These are phyloP conservation scores for Leucophenga varia DNA, from an alignment of 1,140 invertebrate genomes.

Conservation along the genomic window DNA sequence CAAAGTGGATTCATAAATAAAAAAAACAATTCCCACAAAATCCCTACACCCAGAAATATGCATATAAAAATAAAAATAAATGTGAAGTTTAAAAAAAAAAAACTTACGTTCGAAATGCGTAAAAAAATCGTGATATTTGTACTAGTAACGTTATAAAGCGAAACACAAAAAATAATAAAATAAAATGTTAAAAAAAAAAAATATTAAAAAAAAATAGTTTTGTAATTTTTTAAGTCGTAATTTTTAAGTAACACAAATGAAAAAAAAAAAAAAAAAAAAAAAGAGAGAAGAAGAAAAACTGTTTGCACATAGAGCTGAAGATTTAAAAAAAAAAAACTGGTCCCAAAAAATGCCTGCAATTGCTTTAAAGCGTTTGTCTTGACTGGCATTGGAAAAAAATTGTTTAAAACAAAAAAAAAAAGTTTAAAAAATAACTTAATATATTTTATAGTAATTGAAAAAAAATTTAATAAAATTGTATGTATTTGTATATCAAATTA, in stretches of 20 bases:
- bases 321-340: too few relatives aligned
- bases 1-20: too few relatives aligned
- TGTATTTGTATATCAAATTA: too few relatives aligned
- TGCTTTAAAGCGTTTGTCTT: neutral
- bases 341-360: too few relatives aligned
- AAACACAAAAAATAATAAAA: slow-evolving; percentile 6
- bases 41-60: too few relatives aligned
- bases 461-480: too few relatives aligned
- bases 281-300: slow-evolving; percentile 6
- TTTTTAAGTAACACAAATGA: slow-evolving; percentile 32
- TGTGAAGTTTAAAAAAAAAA: slow-evolving; percentile 11
- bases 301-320: too few relatives aligned
- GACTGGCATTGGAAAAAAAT: neutral
- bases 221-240: slow-evolving; percentile 50
- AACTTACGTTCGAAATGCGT: slow-evolving; percentile 28
- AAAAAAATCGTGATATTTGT: slow-evolving; percentile 52
- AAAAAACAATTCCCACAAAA: too few relatives aligned
- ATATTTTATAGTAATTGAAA: too few relatives aligned
- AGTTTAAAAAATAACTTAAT: too few relatives aligned
- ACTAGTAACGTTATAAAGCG: slow-evolving; percentile 43
- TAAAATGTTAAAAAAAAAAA: slow-evolving; percentile 5
- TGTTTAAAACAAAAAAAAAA: neutral
- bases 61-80: neutral
- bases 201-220: slow-evolving; percentile 36
- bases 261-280: too few relatives aligned